phyloP scores from a whole-genome alignment of 2,797 vertebrate genomes.

The Poeciliopsis presidionis region DNA sequence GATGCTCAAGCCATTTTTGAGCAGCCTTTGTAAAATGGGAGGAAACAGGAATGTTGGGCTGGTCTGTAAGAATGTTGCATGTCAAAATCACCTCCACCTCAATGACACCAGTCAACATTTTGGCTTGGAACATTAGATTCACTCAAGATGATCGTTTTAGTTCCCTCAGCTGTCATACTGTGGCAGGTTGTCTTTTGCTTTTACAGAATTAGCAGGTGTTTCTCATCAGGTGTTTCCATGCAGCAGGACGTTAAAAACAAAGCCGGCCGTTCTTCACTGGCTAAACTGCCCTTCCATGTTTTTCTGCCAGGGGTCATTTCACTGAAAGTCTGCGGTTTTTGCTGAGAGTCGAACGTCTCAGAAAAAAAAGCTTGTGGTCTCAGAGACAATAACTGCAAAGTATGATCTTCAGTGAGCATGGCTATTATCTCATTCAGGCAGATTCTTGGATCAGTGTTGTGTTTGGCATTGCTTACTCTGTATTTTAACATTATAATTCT shows the following conservation, averaged over 20 bases:
- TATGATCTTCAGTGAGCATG: constrained; percentile 51
- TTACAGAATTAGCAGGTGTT: constrained; percentile 33
- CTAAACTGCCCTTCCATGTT: constrained; percentile 32
- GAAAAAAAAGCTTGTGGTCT: constrained; percentile 59
- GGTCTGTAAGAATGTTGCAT: not conserved
- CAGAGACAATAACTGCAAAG: constrained; percentile 65
- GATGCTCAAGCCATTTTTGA: not conserved
- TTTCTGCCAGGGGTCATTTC: constrained; percentile 36
- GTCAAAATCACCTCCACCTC: constrained; percentile 3
- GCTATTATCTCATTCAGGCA: constrained; percentile 64
- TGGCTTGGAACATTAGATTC: not conserved
- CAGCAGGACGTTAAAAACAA: not conserved
- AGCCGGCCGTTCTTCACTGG: constrained; percentile 12
- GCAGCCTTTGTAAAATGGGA: not conserved
- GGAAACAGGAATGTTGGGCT: not conserved
- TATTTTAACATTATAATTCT: constrained; percentile 43
- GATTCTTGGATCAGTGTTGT: constrained; percentile 54
- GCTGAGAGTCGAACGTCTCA: constrained; percentile 56
- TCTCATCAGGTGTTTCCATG: constrained; percentile 37
- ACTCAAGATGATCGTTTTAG: not conserved
- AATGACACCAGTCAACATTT: not conserved
- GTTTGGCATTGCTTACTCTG: constrained; percentile 26
- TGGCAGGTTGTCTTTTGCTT: not conserved
- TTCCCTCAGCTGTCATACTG: not conserved
- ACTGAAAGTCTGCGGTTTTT: constrained; percentile 54